phyloP scores from a whole-genome alignment of 2,113 vertebrate genomes.

The Myotis brandtii region DNA sequence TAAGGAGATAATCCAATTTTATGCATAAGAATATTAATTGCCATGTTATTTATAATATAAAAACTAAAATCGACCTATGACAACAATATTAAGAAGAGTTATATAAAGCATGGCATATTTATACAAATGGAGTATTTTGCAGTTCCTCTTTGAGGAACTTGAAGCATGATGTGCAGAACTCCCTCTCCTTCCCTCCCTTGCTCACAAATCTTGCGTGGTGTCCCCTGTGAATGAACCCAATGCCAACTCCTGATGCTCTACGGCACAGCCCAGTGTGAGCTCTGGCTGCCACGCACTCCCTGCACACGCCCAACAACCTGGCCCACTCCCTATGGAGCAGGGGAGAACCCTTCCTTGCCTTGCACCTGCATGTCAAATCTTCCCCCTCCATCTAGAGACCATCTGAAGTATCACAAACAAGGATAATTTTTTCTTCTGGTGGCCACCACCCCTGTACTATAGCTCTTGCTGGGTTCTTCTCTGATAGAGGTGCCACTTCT shows the following conservation, averaged over 20 bases:
- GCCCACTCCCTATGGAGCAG: not conserved
- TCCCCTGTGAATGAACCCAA: not conserved
- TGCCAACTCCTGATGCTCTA: not conserved
- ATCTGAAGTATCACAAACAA: not conserved
- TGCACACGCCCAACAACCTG: not conserved
- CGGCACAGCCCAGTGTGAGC: too few species aligned
- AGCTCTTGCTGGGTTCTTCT: not conserved
- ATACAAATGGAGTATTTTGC: too few species aligned
- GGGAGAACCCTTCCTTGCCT: not conserved
- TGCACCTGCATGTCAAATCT: not conserved
- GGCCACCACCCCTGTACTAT: not conserved
- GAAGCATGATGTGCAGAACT: not conserved
- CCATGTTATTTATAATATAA: not conserved
- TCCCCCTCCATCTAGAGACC: not conserved
- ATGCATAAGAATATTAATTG: not conserved
- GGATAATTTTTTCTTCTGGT: not conserved
- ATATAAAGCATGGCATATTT: too few species aligned
- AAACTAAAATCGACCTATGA: not conserved
- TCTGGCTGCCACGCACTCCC: not conserved
- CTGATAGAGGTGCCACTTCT: not conserved
- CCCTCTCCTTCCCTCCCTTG: not conserved
- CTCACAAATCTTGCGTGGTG: not conserved
- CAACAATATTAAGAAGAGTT: too few species aligned
- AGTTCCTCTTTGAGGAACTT: not conserved
- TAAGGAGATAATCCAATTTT: slow-evolving; percentile 11